Conservation (phyloP, 2,888 invertebrate genomes). For the Prosopocoilus inquinatus region DNA sequence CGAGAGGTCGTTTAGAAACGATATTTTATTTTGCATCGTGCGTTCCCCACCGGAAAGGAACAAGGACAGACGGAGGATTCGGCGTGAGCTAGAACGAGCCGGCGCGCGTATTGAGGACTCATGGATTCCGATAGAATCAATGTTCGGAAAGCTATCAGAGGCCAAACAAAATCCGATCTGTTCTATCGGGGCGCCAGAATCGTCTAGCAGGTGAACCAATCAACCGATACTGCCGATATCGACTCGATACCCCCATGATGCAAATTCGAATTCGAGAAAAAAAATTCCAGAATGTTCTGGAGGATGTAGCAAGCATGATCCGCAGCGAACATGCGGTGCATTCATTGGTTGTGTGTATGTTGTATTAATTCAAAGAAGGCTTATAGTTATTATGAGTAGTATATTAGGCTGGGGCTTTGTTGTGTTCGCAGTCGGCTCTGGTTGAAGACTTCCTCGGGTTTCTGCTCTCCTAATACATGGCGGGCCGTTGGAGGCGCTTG, state of each 20-base stretch:
- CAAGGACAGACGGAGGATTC: not conserved
- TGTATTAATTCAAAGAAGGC: conserved; percentile 2
- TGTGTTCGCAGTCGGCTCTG: not conserved
- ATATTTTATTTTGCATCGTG: no score
- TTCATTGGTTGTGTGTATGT: no score
- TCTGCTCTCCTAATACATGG: conserved; percentile 38
- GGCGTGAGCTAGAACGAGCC: not conserved
- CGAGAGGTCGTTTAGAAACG: no score
- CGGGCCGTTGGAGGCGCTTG: conserved; percentile 42
- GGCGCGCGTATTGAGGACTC: not conserved
- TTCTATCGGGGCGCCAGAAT: conserved; percentile 21
- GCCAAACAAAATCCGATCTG: conserved; percentile 23
- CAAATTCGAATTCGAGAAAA: not conserved
- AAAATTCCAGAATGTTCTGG: not conserved
- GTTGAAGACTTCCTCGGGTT: conserved; percentile 21
- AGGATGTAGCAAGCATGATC: no score
- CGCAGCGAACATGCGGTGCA: not conserved
- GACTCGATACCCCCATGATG: conserved; percentile 7
- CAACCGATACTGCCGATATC: conserved; percentile 20
- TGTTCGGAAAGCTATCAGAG: conserved; percentile 23
- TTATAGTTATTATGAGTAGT: not conserved
- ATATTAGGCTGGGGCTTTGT: not conserved
- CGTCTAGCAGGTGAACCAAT: conserved; percentile 17
- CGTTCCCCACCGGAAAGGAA: no score
- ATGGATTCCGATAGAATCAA: conserved; percentile 2